These are phyloP conservation scores for Trichonephila inaurata DNA, from an alignment of 1,140 invertebrate genomes.

Conservation along the genomic window DNA sequence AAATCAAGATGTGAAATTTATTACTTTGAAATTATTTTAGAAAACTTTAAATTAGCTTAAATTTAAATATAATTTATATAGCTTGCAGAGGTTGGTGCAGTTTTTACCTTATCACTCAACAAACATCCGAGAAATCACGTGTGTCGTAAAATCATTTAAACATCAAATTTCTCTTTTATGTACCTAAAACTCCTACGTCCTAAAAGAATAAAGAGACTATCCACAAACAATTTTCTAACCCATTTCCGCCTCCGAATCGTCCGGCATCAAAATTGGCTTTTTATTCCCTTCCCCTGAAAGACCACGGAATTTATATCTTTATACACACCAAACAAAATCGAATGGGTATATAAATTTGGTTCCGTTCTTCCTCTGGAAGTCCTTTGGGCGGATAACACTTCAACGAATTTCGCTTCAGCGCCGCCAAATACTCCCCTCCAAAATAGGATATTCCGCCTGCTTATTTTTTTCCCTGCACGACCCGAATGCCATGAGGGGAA, in stretches of 20 bases:
- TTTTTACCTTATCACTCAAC: too few relatives aligned
- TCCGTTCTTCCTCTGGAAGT: slow-evolving; percentile 7
- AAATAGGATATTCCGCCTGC: slow-evolving; percentile 29
- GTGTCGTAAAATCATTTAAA: too few relatives aligned
- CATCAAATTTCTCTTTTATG: background rate
- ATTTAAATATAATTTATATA: too few relatives aligned
- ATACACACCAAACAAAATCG: slow-evolving; percentile 27
- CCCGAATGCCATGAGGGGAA: slow-evolving; percentile 5
- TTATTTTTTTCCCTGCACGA: background rate
- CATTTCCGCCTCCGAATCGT: slow-evolving; percentile 21
- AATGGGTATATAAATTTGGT: slow-evolving; percentile 38
- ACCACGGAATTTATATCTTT: slow-evolving; percentile 35
- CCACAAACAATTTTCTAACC: slow-evolving; percentile 24
- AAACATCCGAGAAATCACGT: too few relatives aligned
- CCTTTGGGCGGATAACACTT: background rate
- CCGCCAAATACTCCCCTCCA: background rate
- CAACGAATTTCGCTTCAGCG: slow-evolving; percentile 9
- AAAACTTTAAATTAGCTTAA: too few relatives aligned
- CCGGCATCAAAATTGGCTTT: slow-evolving; percentile 33
- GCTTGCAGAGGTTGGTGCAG: too few relatives aligned
- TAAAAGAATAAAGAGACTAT: slow-evolving; percentile 16
- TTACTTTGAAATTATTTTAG: too few relatives aligned
- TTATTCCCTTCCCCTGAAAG: background rate
- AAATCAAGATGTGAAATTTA: too few relatives aligned
- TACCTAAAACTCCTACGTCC: background rate